Base-by-base conservation (phyloP, 2,113 vertebrate species). In the Calypte anna region DNA sequence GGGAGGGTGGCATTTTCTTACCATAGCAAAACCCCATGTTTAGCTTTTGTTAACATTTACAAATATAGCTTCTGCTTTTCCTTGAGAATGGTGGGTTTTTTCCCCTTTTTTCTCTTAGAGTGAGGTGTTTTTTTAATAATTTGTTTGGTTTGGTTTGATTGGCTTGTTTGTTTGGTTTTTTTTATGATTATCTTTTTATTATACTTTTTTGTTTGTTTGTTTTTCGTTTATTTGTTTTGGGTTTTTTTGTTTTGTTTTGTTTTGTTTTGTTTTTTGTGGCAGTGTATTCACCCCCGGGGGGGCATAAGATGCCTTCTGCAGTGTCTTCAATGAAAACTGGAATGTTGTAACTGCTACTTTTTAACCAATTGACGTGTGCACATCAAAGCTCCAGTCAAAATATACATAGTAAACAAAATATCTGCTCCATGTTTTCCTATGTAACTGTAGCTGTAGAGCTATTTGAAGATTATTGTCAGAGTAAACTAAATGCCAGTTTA, bases 31-130 rank as follows among this genome's bases (percentile, higher is more conserved):
- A 97, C 95, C 94, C 95, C 85, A 28, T 97, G 96, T 98, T 98
- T 97, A 97, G 98, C 96, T 98, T 98, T 98, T 97, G 97, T 98
- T 98, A 98, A 98, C 96, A 97, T 98, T 98, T 97, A 98, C 96
- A 98, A 98, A 98, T 97, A 97, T 88, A 97, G 96, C 83, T 90
- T 90, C 86, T 74, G 86, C 62, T 92, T 90, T 70, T 48, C 76
- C 89, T 82, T 91, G 86, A 0, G 3, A 90, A 68, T 67, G 72
- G 36, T 86, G 70, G 1, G 1, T 18, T 88, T 64, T 70, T n/a
- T 2, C 11, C 11, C 21, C 7, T 7, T 57, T 24, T 2, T 40
- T 12, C 40, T 40, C 11, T 40, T 40, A 40, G 40, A 40, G 40
- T 40, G 40, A 40, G 40, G 40, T 40, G 36, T 40, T 40, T 40